These are phyloP conservation scores for Simalia tracyae DNA, from an alignment of 2,797 vertebrate genomes.

Conservation along the genomic window DNA sequence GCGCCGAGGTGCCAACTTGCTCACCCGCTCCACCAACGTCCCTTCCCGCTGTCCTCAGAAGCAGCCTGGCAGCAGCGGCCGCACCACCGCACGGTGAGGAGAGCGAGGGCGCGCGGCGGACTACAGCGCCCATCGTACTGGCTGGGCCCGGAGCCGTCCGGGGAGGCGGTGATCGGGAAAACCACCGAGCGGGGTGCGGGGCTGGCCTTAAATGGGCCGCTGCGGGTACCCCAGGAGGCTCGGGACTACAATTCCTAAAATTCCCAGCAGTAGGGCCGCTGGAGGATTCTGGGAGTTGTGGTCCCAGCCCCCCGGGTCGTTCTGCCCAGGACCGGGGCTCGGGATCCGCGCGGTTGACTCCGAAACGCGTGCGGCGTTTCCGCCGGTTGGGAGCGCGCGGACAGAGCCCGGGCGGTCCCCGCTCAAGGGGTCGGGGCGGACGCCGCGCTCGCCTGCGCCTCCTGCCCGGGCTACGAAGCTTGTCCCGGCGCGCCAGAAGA, in stretches of 20 bases:
- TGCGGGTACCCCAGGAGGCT: too few relatives aligned
- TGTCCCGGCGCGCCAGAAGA: not conserved
- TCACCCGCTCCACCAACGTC: not conserved
- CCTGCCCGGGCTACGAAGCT: not conserved
- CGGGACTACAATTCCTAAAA: not conserved
- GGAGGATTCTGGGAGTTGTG: too few relatives aligned
- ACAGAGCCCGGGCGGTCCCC: not conserved
- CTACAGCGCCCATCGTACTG: not conserved
- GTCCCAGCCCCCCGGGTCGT: too few relatives aligned
- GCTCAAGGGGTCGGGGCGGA: not conserved
- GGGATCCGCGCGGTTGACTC: not conserved
- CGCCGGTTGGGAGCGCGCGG: not conserved
- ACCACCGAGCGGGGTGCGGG: too few relatives aligned
- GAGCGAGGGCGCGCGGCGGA: not conserved
- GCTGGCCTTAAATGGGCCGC: too few relatives aligned
- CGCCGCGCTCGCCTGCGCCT: too few relatives aligned
- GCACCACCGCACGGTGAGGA: not conserved
- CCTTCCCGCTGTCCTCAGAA: not conserved
- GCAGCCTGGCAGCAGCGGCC: conserved; percentile 6
- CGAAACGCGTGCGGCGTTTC: not conserved
- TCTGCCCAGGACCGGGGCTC: not conserved
- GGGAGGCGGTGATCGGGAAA: not conserved
- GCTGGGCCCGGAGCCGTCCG: too few relatives aligned
- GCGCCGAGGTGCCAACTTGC: not conserved
- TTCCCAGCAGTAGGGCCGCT: too few relatives aligned